Evolutionary conservation across 2,888 invertebrate species (phyloP), one percentile per base, ranked within the genome.

Genomic region (Acrocyrtus sp.): DNA sequence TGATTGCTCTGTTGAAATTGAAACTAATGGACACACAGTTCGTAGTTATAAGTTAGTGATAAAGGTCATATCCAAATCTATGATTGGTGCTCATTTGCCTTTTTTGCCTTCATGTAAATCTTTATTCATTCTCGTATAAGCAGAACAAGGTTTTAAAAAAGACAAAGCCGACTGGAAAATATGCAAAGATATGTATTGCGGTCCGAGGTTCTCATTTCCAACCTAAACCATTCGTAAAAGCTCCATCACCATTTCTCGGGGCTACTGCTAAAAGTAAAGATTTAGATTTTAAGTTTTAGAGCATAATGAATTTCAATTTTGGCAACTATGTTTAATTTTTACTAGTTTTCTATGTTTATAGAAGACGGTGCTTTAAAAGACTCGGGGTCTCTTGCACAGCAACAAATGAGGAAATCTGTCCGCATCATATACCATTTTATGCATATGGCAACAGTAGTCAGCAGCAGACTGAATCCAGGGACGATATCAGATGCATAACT

Each of bases 391-490:
- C 24, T 63, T 39, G 51, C 43, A 80, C 82, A 39, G 83, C n/a
- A 48, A 29, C 86, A 87, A 79, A 89, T 34, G 24, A 48, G 48
- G 4, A 51, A 51, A 17, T 47, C 39, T 19, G 74, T 61, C 19
- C 29, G 90, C 85, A 93, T 97, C 78, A 93, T 95, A 78, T 98
- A 97, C 85, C 96, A 97, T 86, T 98, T 98, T 86, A 89, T 96
- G 80, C 96, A 96, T 84, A n/a, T n/a, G 96, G 95, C 85, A 96
- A 95, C 85, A 96, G 95, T 84, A 94, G 94, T 48, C 88, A 96
- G 51, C 97, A 97, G 83, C 96, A 96, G 85, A 97, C 96, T 0
- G 96, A 96, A 85, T 94, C 95, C 10, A 92, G 95, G 76, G 93
- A 94, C 82, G 95, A 96, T 86, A 88, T 96, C 58, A 92, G 92